Conservation (phyloP, 2,888 invertebrate species). For the Drosophila mulleri region DNA sequence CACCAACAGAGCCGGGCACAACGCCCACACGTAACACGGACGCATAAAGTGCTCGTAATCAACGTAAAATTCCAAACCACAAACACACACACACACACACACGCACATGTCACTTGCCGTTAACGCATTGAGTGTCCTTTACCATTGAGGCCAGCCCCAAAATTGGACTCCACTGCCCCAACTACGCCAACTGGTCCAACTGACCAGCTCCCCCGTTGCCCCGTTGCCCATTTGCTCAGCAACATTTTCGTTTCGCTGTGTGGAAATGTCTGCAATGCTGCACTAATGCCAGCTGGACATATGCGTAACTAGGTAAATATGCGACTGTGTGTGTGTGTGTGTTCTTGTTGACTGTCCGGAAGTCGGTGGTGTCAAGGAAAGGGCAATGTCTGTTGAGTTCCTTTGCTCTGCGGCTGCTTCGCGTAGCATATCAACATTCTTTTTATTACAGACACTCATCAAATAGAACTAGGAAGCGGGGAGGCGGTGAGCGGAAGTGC, state of each 20-base stretch:
- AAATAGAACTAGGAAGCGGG: slow-evolving; percentile 5
- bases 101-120: slow-evolving; percentile 52
- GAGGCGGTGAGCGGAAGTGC: slow-evolving; percentile 3
- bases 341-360: slow-evolving; percentile 13
- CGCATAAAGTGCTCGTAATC: slow-evolving; percentile 78
- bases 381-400: slow-evolving; percentile 35
- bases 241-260: slow-evolving; percentile 57
- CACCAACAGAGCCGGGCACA: slow-evolving; percentile 9
- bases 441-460: slow-evolving; percentile 53
- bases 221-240: slow-evolving; percentile 46
- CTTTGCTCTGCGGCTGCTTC: slow-evolving; percentile 42
- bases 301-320: slow-evolving; percentile 74
- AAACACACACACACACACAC: slow-evolving; percentile 28
- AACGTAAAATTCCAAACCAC: slow-evolving; percentile 73
- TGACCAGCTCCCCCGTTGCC: neutral
- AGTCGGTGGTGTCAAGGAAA: neutral
- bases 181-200: neutral
- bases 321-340: slow-evolving; percentile 8
- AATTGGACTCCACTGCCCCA: slow-evolving; percentile 39
- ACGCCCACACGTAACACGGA: slow-evolving; percentile 74
- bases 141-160: slow-evolving; percentile 34
- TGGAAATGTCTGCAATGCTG: slow-evolving; percentile 73
- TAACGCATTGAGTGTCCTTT: slow-evolving; percentile 64
- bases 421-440: slow-evolving; percentile 51
- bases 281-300: slow-evolving; percentile 76